A percentile compares a stretch with the other conserved stretches of the same genome.
These are phyloP conservation scores for Aporophyla nigra DNA, from an alignment of 2,888 invertebrate species.

Conservation along the genomic window DNA sequence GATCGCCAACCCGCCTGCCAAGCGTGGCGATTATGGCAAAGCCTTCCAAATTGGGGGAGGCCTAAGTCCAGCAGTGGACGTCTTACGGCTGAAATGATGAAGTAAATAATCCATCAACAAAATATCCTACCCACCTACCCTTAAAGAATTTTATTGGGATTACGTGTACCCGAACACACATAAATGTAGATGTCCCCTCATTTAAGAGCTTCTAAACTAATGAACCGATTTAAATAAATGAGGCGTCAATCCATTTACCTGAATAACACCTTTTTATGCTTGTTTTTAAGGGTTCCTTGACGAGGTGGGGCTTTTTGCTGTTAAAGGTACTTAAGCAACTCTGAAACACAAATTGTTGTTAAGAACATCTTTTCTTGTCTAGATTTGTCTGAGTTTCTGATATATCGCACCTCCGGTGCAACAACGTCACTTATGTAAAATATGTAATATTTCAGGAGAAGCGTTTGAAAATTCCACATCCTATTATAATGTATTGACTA, in stretches of 20 bases:
- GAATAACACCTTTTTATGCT: slow-evolving; percentile 42
- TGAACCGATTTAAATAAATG: slow-evolving; percentile 59
- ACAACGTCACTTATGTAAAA: no score
- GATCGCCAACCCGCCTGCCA: no score
- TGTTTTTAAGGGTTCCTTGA: slow-evolving; percentile 26
- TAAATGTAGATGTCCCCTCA: slow-evolving; percentile 53
- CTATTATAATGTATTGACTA: no score
- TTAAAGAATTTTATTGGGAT: slow-evolving; percentile 39
- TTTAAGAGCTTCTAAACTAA: slow-evolving; percentile 51
- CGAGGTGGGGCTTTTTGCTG: slow-evolving; percentile 3
- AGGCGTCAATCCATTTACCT: slow-evolving; percentile 58
- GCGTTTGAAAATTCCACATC: no score
- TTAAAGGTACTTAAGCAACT: slow-evolving; percentile 5
- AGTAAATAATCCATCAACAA: no score
- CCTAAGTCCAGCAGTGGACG: no score
- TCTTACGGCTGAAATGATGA: no score
- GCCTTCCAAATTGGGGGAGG: no score
- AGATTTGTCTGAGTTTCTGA: background rate
- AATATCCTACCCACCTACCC: slow-evolving; percentile 12
- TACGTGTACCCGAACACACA: slow-evolving; percentile 39
- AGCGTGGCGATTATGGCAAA: no score
- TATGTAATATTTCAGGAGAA: no score
- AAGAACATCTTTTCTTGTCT: background rate
- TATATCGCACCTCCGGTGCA: no score
- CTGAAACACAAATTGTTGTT: background rate